phyloP scores from a whole-genome alignment of 2,888 invertebrate genomes.

The Calliphora vomitoria region DNA sequence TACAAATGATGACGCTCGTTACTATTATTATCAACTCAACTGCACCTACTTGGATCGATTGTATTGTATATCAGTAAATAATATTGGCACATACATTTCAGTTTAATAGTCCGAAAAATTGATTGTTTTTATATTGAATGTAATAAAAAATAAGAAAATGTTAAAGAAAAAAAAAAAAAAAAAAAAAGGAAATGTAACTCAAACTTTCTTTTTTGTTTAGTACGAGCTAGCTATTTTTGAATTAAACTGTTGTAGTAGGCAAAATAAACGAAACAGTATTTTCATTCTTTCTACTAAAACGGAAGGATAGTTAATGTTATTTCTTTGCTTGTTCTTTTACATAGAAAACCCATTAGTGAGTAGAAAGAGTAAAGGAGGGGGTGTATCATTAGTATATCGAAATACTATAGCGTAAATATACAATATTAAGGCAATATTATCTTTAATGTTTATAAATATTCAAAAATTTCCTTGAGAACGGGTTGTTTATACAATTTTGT shows the following conservation, averaged over 20 bases:
- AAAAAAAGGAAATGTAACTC: slow-evolving; percentile 1
- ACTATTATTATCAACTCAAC: slow-evolving; percentile 74
- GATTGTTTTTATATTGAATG: slow-evolving; percentile 78
- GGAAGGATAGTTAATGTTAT: slow-evolving; percentile 45
- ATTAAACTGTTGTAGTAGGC: slow-evolving; percentile 49
- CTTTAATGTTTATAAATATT: background rate
- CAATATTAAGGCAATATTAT: slow-evolving; percentile 13
- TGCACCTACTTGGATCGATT: slow-evolving; percentile 76
- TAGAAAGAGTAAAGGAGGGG: background rate
- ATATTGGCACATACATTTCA: slow-evolving; percentile 80
- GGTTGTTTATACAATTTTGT: background rate
- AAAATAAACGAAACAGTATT: slow-evolving; percentile 5
- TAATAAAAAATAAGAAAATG: slow-evolving; percentile 37
- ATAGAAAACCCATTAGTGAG: background rate
- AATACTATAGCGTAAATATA: background rate
- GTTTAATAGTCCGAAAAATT: slow-evolving; percentile 83
- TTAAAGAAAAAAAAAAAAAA: background rate
- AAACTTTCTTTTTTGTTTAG: background rate
- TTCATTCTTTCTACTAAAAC: background rate
- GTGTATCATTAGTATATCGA: slow-evolving; percentile 15
- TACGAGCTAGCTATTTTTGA: background rate
- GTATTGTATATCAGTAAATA: slow-evolving; percentile 53
- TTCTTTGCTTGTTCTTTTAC: background rate
- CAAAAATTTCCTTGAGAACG: background rate
- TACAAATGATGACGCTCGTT: background rate